Evolutionary conservation across 1,140 invertebrate genomes (phyloP).

Genomic region (Anastrepha ludens): DNA sequence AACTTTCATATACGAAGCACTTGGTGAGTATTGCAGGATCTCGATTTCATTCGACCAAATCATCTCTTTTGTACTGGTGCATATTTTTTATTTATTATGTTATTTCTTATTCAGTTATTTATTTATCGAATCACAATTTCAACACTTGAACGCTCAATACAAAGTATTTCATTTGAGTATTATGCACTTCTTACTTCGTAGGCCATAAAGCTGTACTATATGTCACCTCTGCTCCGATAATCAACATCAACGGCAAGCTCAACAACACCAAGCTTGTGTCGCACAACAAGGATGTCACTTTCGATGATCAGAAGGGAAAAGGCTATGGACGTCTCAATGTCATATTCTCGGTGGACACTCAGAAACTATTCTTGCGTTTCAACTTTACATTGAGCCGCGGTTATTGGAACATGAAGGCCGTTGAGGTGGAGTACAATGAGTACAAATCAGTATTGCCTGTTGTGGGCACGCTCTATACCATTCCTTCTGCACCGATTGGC

Average conservation of each 20-base stretch:
- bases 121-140: too few species aligned
- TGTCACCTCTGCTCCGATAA: conserved; percentile 65
- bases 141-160: too few species aligned
- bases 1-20: conserved; percentile 67
- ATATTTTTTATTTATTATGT: too few species aligned
- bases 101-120: too few species aligned
- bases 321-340: conserved; percentile 67
- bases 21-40: conserved; percentile 57
- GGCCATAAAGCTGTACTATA: conserved; percentile 69
- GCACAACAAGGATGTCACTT: conserved; percentile 70
- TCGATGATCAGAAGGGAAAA: conserved; percentile 67
- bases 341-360: conserved; percentile 64
- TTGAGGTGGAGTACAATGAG: conserved; percentile 75
- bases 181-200: conserved; percentile 2
- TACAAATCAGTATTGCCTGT: conserved; percentile 64
- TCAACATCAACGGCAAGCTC: conserved; percentile 61
- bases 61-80: too few species aligned
- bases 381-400: conserved; percentile 70
- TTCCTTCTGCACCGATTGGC: conserved; percentile 75
- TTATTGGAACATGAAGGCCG: conserved; percentile 76
- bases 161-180: conserved; percentile 40
- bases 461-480: conserved; percentile 65
- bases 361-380: conserved; percentile 68
- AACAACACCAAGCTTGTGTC: conserved; percentile 62
- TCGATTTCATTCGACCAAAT: not conserved